Conservation (phyloP, 2,113 vertebrate genomes). For the Entelurus aequoreus region DNA sequence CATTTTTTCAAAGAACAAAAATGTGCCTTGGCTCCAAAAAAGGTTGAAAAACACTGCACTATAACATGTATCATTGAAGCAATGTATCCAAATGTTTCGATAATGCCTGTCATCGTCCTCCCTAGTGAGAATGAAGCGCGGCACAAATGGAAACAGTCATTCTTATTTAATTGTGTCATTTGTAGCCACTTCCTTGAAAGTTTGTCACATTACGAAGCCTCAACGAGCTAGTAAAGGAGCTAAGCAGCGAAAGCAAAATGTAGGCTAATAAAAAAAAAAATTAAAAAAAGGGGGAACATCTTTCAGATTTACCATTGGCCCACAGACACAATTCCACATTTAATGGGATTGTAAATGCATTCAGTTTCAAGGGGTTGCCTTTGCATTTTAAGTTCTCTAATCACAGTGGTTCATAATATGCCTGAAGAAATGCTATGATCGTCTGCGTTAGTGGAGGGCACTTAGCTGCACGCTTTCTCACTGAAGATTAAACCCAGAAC, state of each 20-base stretch:
- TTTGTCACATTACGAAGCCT: constrained; percentile 47
- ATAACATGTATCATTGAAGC: constrained; percentile 10
- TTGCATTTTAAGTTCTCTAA: constrained; percentile 72
- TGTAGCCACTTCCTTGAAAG: constrained; percentile 51
- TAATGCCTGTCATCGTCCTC: constrained; percentile 27
- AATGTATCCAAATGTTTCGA: constrained; percentile 23
- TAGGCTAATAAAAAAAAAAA: constrained; percentile 38
- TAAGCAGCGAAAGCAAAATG: constrained; percentile 45
- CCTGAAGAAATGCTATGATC: constrained; percentile 65
- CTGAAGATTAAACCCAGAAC: constrained; percentile 66
- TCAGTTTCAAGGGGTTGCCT: constrained; percentile 70
- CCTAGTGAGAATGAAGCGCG: constrained; percentile 25
- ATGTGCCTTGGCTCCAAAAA: no score
- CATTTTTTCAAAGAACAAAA: no score
- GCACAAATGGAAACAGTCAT: constrained; percentile 41
- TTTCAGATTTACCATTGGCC: constrained; percentile 71
- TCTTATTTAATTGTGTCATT: constrained; percentile 39
- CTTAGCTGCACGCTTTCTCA: constrained; percentile 63
- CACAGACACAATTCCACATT: constrained; percentile 75
- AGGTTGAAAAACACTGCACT: no score
- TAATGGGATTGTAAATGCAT: constrained; percentile 77
- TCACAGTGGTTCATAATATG: constrained; percentile 69
- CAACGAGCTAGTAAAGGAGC: constrained; percentile 42
- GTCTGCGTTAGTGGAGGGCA: constrained; percentile 56
- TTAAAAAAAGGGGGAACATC: constrained; percentile 51